Base-by-base conservation (phyloP, 2,113 vertebrate genomes). In the Heterotis niloticus region DNA sequence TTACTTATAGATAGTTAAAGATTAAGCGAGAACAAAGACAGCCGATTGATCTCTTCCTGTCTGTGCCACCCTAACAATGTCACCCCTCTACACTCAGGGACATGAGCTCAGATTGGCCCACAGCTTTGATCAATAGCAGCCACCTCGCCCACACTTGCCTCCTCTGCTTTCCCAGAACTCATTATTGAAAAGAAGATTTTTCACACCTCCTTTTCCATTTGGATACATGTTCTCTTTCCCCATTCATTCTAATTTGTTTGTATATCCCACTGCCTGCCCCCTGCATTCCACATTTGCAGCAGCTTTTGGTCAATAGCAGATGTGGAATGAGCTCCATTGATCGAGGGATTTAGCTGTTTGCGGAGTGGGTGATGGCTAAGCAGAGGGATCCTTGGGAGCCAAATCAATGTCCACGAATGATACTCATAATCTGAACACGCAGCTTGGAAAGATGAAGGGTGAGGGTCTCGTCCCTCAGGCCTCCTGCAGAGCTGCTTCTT, bases 1-100 rank as follows among this genome's bases (percentile, higher is more conserved):
- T 93, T 92, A 92, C 91, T 92, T 92, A 88, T 87, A 92, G 92
- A 92, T 91, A 93, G 92, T 93, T 92, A 90, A 88, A 90, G 91
- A 93, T 92, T 93, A 91, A 87, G 69, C 87, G 88, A 90, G 88
- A 92, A 90, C 88, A 88, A 87, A 88, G 87, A 75, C 83, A 84
- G 84, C 76, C 80, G 87, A 93, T 93, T 93, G 92, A 93, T 93
- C 90, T 87, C 87, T 88, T 91, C 85, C 88, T 81, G 52, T 83
- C 79, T 78, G 78, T 85, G 85, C 82, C 84, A 87, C 82, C 85
- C 80, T 86, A 88, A 87, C 90, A 92, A 91, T 91, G 92, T 91
- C 90, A 92, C 90, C 88, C 78, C 87, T 85, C 83, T 88, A 89
- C 85, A 87, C 88, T 82, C 51, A 64, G 81, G 87, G 86, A 90